phyloP scores from a whole-genome alignment of 1,140 invertebrate genomes.

The Bombus superbus region DNA sequence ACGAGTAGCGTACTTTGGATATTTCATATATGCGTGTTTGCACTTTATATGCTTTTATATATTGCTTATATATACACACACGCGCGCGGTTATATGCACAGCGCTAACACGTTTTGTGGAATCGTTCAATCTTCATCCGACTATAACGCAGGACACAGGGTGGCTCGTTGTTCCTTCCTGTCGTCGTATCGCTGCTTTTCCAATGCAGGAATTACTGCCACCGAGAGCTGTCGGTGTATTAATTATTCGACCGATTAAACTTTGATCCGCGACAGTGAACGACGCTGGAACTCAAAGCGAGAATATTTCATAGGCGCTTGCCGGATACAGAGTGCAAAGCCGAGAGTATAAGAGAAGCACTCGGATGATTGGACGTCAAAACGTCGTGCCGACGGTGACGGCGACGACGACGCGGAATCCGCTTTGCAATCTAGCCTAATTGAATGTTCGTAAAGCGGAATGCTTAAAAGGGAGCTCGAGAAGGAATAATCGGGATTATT shows the following conservation, averaged over 20 bases:
- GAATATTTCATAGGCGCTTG: slow-evolving; percentile 33
- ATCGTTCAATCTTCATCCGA: too few species aligned
- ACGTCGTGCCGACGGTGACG: slow-evolving; percentile 19
- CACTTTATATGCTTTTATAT: too few species aligned
- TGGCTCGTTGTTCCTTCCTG: background rate
- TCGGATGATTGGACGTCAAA: slow-evolving; percentile 36
- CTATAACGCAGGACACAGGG: too few species aligned
- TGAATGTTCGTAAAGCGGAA: slow-evolving; percentile 57
- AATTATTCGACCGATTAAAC: background rate
- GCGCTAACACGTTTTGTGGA: too few species aligned
- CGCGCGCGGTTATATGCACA: too few species aligned
- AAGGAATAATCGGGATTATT: slow-evolving; percentile 40
- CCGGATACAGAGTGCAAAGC: background rate
- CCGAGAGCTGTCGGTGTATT: background rate
- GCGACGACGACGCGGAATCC: slow-evolving; percentile 47
- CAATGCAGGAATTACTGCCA: background rate
- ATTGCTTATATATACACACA: too few species aligned
- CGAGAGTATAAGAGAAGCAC: slow-evolving; percentile 16
- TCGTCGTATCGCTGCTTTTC: background rate
- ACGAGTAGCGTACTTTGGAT: background rate
- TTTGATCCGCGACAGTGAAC: background rate
- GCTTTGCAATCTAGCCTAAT: slow-evolving; percentile 54
- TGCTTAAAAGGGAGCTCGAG: slow-evolving; percentile 25
- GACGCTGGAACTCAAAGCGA: background rate
- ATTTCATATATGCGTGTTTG: background rate